Conservation (phyloP, 2,113 vertebrate genomes). For the Antechinus stuartii region DNA sequence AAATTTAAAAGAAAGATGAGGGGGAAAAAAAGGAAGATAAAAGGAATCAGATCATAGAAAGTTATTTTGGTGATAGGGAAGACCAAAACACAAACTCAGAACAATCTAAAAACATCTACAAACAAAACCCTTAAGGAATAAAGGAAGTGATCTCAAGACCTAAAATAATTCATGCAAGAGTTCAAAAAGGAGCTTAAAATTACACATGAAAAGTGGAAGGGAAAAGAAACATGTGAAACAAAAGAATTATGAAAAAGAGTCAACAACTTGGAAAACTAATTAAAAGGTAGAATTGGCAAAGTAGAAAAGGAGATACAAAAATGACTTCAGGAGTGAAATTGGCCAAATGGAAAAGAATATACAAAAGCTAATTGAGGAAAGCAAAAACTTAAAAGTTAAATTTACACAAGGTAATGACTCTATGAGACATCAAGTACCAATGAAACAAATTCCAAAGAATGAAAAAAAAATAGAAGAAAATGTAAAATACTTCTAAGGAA, state of each 20-base stretch:
- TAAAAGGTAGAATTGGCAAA: too few species aligned
- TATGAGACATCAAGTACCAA: too few species aligned
- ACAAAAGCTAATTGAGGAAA: too few species aligned
- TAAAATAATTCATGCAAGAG: background rate
- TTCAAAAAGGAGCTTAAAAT: background rate
- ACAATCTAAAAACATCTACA: background rate
- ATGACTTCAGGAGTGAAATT: too few species aligned
- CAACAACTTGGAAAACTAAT: background rate
- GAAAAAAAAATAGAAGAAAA: too few species aligned
- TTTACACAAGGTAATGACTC: too few species aligned
- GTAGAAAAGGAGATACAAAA: too few species aligned
- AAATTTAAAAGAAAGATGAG: background rate
- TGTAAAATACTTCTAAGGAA: too few species aligned
- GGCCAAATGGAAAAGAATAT: too few species aligned
- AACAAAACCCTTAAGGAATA: background rate
- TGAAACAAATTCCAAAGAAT: too few species aligned
- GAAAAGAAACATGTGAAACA: background rate
- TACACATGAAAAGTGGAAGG: background rate
- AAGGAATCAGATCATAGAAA: too few species aligned
- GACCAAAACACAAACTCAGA: background rate
- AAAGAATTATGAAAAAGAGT: background rate
- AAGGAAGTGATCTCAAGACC: background rate
- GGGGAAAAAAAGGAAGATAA: background rate
- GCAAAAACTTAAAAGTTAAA: too few species aligned
- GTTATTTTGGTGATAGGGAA: background rate